Base-by-base conservation (phyloP, 2,888 invertebrate genomes). In the Electrophaes corylata region DNA sequence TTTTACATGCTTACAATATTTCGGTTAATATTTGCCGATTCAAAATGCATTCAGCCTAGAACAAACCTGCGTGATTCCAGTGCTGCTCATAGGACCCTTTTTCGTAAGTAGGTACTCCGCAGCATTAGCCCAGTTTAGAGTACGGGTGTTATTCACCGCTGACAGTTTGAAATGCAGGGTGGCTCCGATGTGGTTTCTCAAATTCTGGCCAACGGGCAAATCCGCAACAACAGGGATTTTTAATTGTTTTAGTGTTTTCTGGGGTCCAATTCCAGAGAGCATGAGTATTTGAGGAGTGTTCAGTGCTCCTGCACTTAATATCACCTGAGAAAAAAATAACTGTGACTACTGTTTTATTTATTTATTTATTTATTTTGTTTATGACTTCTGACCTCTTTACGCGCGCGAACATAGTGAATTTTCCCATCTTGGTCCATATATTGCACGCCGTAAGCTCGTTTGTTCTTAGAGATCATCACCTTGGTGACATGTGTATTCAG, bases 251-350 rank as follows among this genome's bases (percentile, higher is more conserved):
- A 95, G 73, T 35, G 92, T 92, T 0, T 88, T 80, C 62, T 83
- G 86, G 0, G 94, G 94, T 0, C 95, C 95, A 11, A 95, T 88
- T 26, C 95, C 95, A 0, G 94, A 94, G 10, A 93, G 82, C 40
- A 95, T 72, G 0, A 95, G 85, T 8, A 95, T 78, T 62, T 95
- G 94, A 0, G 95, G 94, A 0, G 93, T 93, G 76, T 94, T 94
- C 3, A 94, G 83, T 4, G 94, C 91, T n/a, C 95, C 95, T 23
- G 92, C 94, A 45, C 93, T 93, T 16, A 94, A 75, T 58, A 95
- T 88, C 1, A 93, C 86, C 87, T 93, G 84, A n/a, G 0, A 45
- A 18, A 41, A 3, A 14, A 5, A 3, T 41, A 29, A 29, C 26
- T 6, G 26, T 29, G 26, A n/a, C n/a, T n/a, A n/a, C n/a, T n/a